Evolutionary conservation across 2,888 invertebrate species (phyloP).

Genomic region (Labia minor): DNA sequence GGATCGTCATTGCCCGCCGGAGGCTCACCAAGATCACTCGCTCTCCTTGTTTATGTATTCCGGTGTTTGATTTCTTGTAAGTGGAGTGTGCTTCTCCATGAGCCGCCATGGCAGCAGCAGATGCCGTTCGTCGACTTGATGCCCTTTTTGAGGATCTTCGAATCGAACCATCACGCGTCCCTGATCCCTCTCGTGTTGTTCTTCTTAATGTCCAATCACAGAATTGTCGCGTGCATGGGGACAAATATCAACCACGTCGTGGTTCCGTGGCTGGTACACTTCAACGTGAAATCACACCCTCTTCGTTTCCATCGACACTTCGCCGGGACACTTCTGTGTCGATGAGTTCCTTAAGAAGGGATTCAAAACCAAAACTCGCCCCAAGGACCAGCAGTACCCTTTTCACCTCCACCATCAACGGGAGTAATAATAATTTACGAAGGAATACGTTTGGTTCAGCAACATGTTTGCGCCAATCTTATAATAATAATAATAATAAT

Average conservation of each 20-base stretch:
- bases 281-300: constrained; percentile 38
- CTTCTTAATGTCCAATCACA: constrained; percentile 46
- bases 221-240: constrained; percentile 62
- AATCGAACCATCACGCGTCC: constrained; percentile 33
- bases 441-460: not conserved
- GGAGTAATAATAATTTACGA: constrained; percentile 34
- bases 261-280: constrained; percentile 19
- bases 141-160: constrained; percentile 58
- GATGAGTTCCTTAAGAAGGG: constrained; percentile 31
- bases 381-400: constrained; percentile 27
- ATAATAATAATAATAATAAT: not conserved
- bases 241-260: constrained; percentile 33
- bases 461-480: not conserved
- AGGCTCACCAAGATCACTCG: constrained; percentile 34
- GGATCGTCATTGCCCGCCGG: constrained; percentile 45
- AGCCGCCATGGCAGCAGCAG: constrained; percentile 33
- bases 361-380: constrained; percentile 28
- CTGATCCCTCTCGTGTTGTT: constrained; percentile 32
- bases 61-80: not conserved
- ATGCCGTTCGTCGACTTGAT: constrained; percentile 59
- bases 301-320: constrained; percentile 56
- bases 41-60: not conserved
- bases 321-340: constrained; percentile 47
- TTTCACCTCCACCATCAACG: constrained; percentile 34
- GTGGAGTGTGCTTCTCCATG: not conserved